These are phyloP conservation scores for Pseudonaja textilis DNA, from an alignment of 2,113 vertebrate species.

Conservation along the genomic window DNA sequence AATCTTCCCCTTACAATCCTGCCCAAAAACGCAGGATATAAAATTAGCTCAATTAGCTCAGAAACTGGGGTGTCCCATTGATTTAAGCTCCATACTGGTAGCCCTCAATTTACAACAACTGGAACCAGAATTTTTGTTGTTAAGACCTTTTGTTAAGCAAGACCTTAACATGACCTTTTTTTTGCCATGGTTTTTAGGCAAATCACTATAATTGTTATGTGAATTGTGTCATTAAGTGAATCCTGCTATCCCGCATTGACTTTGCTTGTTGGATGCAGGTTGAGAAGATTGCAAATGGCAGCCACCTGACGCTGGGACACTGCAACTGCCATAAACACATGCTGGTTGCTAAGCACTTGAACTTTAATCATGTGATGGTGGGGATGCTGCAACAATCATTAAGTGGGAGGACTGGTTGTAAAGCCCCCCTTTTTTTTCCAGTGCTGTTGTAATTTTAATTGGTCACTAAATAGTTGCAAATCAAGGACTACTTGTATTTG, in stretches of 20 bases:
- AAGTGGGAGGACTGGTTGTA: background rate
- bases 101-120: background rate
- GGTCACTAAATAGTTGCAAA: background rate
- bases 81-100: background rate
- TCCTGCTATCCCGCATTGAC: background rate
- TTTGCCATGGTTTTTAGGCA: background rate
- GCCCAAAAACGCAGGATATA: background rate
- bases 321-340: background rate
- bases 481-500: background rate
- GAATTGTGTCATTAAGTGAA: background rate
- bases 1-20: background rate
- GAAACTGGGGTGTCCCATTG: background rate
- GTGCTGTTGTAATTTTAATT: background rate
- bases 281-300: background rate
- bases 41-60: background rate
- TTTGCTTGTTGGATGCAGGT: background rate
- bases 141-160: background rate
- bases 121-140: background rate
- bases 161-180: background rate
- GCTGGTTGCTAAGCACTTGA: background rate
- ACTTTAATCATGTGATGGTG: background rate
- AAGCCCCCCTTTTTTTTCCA: background rate
- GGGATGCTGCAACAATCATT: background rate
- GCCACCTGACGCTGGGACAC: background rate
- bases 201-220: background rate